Evolutionary conservation across 2,888 invertebrate species (phyloP), one percentile per base, ranked within the genome.

Genomic region (Epistrophe grossulariae): DNA sequence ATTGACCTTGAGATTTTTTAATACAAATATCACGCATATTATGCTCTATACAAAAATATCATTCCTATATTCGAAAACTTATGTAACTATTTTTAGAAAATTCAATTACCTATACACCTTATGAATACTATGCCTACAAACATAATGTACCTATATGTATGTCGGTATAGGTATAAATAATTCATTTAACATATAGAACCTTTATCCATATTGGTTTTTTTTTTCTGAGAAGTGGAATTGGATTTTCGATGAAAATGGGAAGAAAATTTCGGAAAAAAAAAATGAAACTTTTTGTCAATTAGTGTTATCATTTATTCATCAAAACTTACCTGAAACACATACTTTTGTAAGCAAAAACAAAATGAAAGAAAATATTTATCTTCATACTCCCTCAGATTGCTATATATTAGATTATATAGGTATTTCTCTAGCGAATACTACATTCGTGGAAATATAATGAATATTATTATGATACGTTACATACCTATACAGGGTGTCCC

Each of bases 231-330:
- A 11, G 38, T 38, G 13, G 7, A 59, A 38, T 38, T 13, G 38
- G 10, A 35, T n/a, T 45, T 59, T 59, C 10, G n/a, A 57, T 31
- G 11, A 57, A 57, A 55, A 28, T 3, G 8, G 35, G 35, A 35
- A 35, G 17, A 59, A 35, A 19, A 17, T 60, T 11, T 38, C 31
- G 2, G 4, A 17, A 13, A 13, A 1, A 13, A 1, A 38, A 60
- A 19, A 19, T 60, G 8, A 13, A 38, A 19, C 13, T 60, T 60
- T 7, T 60, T 60, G 60, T 38, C 60, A 60, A 40, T 60, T 38
- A 60, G 38, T 60, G 10, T 19, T 17, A 38, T 60, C 13, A 60
- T 60, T 60, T 19, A 60, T 60, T 60, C 38, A 60, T 60, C 57
- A 38, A 60, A 13, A n/a, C 17, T 59, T 60, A 11, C 6, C 11